Percentiles rank a stretch among this genome's conserved stretches.
Conservation (phyloP, 2,888 invertebrate species). For the Pasiphila rectangulata region DNA sequence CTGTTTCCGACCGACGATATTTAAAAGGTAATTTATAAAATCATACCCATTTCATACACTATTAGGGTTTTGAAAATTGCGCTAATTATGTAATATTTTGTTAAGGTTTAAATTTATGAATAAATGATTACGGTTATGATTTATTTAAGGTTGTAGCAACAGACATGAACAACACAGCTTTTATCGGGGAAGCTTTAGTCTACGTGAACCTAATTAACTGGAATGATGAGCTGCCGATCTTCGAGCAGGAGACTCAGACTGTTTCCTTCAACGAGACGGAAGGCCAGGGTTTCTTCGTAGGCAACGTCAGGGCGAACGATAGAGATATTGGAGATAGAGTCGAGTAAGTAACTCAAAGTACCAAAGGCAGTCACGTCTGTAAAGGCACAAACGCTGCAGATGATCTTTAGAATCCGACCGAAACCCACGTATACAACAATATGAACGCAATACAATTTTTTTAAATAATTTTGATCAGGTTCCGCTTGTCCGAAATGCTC, state of each 20-base stretch:
- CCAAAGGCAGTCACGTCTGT: not conserved
- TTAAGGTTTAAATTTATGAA: too few relatives aligned
- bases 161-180: constrained; percentile 50
- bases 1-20: too few relatives aligned
- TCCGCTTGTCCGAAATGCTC: too few relatives aligned
- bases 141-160: constrained; percentile 57
- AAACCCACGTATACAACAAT: too few relatives aligned
- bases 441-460: too few relatives aligned
- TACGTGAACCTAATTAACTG: constrained; percentile 81
- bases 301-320: constrained; percentile 79
- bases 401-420: too few relatives aligned
- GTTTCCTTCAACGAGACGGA: constrained; percentile 80
- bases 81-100: too few relatives aligned
- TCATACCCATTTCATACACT: too few relatives aligned
- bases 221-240: constrained; percentile 87
- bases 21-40: too few relatives aligned
- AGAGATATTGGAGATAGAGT: constrained; percentile 82
- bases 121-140: not conserved
- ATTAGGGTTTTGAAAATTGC: too few relatives aligned
- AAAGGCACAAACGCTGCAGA: too few relatives aligned
- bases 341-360: constrained; percentile 60
- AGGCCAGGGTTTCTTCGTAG: constrained; percentile 67
- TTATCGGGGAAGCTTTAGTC: constrained; percentile 61
- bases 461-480: too few relatives aligned
- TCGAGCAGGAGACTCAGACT: constrained; percentile 57